Evolutionary conservation across 2,888 invertebrate species (phyloP), one percentile per base, ranked within the genome.

Genomic region (Carpatolechia fugitivella): DNA sequence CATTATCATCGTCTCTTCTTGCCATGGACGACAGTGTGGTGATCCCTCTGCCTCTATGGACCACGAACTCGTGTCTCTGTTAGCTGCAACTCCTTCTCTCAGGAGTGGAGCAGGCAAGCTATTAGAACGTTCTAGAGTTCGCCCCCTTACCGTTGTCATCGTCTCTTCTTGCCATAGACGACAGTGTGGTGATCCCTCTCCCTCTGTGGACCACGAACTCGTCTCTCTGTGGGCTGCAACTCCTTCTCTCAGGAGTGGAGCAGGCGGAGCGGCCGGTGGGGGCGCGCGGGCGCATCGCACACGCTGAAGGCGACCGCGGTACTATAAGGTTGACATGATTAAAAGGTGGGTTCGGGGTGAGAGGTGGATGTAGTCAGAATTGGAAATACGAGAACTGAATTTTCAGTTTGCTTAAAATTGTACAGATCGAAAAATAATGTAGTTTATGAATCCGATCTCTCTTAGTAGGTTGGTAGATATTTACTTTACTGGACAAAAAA

Each of bases 141-240:
- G 6, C 2, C 5, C 2, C 5, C 50, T 31, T 18, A 52, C 52
- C 52, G 78, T 79, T 73, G 24, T 65, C 66, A 10, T 81, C 83
- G 11, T 82, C 80, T 60, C 87, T 69, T 33, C 88, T 53, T 1
- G 78, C 82, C 60, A 90, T 70, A 36, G 95, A 93, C 20, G 86
- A 67, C 92, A 95, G 81, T 20, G 97, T 97, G 51, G 96, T 95
- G 72, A 97, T 92, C 61, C 93, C 95, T 70, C 93, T 92, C 48
- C 94, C 94, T 63, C 95, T 92, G 83, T 97, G 96, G 59, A 96
- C 96, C 44, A 96, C 94, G 82, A 96, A 97, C 64, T 93, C 93
- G 53, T 95, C 95, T 6, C 93, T 91, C 60, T 85, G 87, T 29
- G 88, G 87, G 49, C 83, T 83, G 59, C 72, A 76, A 64, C 84